Evolutionary conservation across 2,797 vertebrate genomes (phyloP).

Genomic region (Gadopsis marmoratus): DNA sequence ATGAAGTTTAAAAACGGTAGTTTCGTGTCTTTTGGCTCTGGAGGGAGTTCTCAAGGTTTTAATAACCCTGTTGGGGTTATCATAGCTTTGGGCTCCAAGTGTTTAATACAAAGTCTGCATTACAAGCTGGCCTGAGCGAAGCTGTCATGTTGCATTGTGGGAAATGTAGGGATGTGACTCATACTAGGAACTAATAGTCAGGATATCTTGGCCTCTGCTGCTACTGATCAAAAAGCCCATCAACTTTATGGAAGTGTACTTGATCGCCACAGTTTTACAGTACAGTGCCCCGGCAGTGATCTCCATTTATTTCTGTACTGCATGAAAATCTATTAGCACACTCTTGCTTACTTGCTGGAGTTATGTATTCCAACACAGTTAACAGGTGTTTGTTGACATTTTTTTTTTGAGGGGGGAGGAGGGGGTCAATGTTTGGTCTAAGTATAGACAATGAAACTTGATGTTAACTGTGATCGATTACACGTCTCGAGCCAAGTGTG

Average conservation of each 20-base stretch:
- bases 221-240: neutral
- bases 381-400: conserved; percentile 7
- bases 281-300: neutral
- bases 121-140: neutral
- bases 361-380: neutral
- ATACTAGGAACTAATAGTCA: neutral
- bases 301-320: neutral
- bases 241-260: neutral
- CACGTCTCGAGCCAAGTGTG: neutral
- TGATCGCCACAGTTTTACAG: neutral
- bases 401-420: too few relatives aligned
- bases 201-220: neutral
- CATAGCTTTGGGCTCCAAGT: too few relatives aligned
- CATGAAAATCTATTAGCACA: neutral
- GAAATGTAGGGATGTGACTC: conserved; percentile 6
- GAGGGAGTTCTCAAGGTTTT: too few relatives aligned
- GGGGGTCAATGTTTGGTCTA: neutral
- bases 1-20: too few relatives aligned
- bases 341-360: neutral
- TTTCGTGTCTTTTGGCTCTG: neutral
- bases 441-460: neutral
- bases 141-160: conserved; percentile 23
- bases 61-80: neutral
- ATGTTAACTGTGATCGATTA: neutral
- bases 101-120: neutral